phyloP scores from a whole-genome alignment of 2,888 invertebrate species.

The Emmelina monodactyla region DNA sequence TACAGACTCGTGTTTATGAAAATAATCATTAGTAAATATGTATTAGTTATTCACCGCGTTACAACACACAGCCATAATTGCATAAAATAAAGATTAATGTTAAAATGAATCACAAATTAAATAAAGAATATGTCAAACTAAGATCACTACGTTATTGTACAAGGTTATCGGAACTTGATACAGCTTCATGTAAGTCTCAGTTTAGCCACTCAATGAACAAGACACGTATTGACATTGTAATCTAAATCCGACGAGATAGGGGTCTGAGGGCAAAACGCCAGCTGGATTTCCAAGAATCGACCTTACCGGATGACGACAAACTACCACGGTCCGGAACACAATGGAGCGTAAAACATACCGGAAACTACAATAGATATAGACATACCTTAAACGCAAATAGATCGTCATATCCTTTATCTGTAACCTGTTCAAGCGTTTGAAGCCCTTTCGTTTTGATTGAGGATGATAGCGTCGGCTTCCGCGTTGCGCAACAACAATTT shows the following conservation, averaged over 20 bases:
- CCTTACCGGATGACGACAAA: slow-evolving; percentile 32
- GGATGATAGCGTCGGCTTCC: not conserved
- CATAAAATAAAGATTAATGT: no score
- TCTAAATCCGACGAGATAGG: slow-evolving; percentile 28
- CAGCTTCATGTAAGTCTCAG: no score
- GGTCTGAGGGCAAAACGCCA: slow-evolving; percentile 22
- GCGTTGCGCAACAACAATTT: slow-evolving; percentile 1
- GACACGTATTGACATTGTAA: slow-evolving; percentile 47
- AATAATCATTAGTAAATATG: no score
- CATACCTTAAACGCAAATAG: slow-evolving; percentile 15
- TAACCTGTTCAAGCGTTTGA: slow-evolving; percentile 2
- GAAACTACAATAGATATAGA: slow-evolving; percentile 49
- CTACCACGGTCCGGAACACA: slow-evolving; percentile 32
- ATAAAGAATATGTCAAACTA: no score
- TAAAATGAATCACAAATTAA: no score
- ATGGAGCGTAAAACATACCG: slow-evolving; percentile 44
- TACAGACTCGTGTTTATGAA: no score
- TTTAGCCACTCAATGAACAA: slow-evolving; percentile 21
- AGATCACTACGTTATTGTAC: no score
- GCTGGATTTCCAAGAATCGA: slow-evolving; percentile 39
- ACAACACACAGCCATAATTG: no score
- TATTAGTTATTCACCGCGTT: no score
- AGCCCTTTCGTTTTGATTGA: not conserved
- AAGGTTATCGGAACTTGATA: no score
- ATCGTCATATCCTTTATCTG: not conserved